Conservation (phyloP, 2,888 invertebrate genomes). For the Empis livida region DNA sequence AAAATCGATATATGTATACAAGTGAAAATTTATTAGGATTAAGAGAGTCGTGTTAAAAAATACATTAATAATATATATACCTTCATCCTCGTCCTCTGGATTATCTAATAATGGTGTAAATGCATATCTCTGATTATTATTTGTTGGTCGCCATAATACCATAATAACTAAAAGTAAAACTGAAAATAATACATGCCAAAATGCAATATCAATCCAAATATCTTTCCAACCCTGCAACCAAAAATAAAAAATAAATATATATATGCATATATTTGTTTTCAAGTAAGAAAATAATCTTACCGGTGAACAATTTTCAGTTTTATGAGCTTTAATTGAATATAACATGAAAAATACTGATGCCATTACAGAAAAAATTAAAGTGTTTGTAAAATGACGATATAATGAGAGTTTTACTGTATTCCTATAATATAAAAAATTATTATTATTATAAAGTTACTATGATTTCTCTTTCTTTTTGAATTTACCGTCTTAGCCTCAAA, state of each 20-base stretch:
- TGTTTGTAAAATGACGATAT: conserved; percentile 90
- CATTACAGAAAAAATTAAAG: conserved; percentile 78
- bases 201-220: conserved; percentile 89
- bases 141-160: conserved; percentile 90
- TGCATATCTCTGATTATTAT: conserved; percentile 89
- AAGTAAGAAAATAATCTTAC: conserved; percentile 38
- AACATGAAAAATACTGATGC: conserved; percentile 88
- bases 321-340: conserved; percentile 77
- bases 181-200: conserved; percentile 90
- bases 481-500: conserved; percentile 62
- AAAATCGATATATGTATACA: no score
- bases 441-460: not conserved
- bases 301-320: conserved; percentile 58
- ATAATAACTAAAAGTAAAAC: conserved; percentile 80
- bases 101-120: conserved; percentile 84
- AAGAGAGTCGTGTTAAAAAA: not conserved
- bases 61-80: conserved; percentile 17
- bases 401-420: conserved; percentile 82
- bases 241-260: not conserved
- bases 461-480: not conserved
- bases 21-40: not conserved
- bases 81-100: conserved; percentile 64
- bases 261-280: not conserved
- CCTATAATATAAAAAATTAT: conserved; percentile 36
- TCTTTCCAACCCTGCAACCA: conserved; percentile 53